Percentiles rank a stretch among this genome's conserved stretches.
These are phyloP conservation scores for Cygnus buccinator DNA, from an alignment of 2,113 vertebrate genomes.

Conservation along the genomic window DNA sequence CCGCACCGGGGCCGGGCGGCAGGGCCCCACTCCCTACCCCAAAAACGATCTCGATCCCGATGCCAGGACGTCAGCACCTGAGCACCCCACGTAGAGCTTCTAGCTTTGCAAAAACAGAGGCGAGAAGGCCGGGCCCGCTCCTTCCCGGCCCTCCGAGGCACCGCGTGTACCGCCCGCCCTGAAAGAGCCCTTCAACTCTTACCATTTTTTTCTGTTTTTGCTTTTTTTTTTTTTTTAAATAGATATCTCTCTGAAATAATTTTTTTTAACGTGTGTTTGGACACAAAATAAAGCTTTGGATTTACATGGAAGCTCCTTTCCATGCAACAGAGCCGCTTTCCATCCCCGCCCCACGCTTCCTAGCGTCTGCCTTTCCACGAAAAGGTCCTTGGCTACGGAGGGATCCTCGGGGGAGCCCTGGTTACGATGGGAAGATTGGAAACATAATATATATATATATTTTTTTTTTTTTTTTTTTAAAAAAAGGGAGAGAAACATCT, in stretches of 20 bases:
- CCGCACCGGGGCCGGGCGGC: not conserved
- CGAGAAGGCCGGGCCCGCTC: not conserved
- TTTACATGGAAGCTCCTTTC: constrained; percentile 70
- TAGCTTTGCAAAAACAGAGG: not conserved
- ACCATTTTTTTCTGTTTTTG: not conserved
- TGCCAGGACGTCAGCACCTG: not conserved
- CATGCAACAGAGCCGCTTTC: constrained; percentile 45
- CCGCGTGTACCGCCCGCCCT: not conserved
- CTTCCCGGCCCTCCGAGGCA: not conserved
- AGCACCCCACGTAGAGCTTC: not conserved
- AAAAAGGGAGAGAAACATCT: constrained; percentile 60
- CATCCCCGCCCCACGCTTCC: constrained; percentile 17
- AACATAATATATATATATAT: constrained; percentile 46
- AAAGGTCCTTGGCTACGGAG: constrained; percentile 26
- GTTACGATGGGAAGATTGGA: constrained; percentile 34
- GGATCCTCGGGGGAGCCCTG: constrained; percentile 16
- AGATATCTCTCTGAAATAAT: constrained; percentile 35
- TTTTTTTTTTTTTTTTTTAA: not conserved
- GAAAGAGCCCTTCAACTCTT: constrained; percentile 6
- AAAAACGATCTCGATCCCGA: not conserved
- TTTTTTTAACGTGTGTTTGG: constrained; percentile 43
- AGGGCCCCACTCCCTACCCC: not conserved
- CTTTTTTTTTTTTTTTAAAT: constrained; percentile 16
- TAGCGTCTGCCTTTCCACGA: not conserved
- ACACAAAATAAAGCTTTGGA: constrained; percentile 72